Base-by-base conservation (phyloP, 2,888 invertebrate genomes). In the Pteria penguin region DNA sequence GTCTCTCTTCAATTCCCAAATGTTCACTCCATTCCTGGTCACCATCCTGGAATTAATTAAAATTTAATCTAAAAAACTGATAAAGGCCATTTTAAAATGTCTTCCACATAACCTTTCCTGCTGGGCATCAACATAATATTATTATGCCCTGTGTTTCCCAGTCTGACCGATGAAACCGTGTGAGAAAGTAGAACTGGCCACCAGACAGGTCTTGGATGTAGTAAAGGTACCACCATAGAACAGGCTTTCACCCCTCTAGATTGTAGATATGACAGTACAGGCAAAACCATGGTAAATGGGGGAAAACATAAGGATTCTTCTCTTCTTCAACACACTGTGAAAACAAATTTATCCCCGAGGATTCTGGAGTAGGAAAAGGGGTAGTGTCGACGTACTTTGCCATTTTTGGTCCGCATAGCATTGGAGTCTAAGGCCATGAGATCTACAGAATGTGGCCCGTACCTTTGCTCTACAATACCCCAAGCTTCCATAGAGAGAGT, bases 401-500 rank as follows among this genome's bases (percentile, higher is more conserved):
- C 74, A n/a, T n/a, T 55, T 27, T n/a, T n/a, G n/a, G n/a, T n/a
- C 11, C 11, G 45, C 75, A 70, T 76, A 2, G 55, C 74, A 71
- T 76, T 82, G 5, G 74, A 71, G 61, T 80, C 80, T 2, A 75
- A 27, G 4, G 80, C 58, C 77, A 80, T 82, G 2, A 78, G 66
- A 33, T 78, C 78, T 54, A 75, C 63, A 22, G 72, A 66, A 45
- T 82, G 80, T 4, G 76, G 76, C 1, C 81, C 78, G 61, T 70
- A 78, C 4, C 4, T 27, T 22, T 33, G 3, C 26, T 81, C 55
- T 4, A 79, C 62, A 2, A 45, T 18, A 31, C 65, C n/a, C 63
- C 69, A 75, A 3, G 36, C 27, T 31, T 24, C 14, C 4, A 1
- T 5, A 8, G 69, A 36, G 3, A 74, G 29, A 22, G 18, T 68